These are phyloP conservation scores for Penaeus indicus DNA, from an alignment of 1,140 invertebrate genomes.

Conservation along the genomic window DNA sequence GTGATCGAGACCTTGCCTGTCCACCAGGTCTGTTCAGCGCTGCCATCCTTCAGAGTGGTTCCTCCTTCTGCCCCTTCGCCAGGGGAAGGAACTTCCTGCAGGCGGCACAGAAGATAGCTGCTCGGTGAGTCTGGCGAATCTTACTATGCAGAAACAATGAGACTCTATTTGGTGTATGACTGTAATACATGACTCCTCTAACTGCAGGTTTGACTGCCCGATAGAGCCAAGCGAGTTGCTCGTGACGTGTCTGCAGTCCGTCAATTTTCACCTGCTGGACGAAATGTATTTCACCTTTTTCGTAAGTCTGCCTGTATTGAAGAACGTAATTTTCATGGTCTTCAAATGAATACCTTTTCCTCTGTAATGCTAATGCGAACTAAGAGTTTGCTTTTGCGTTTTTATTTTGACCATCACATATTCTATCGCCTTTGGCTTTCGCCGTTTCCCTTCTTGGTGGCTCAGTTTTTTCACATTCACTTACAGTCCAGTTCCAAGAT, in stretches of 20 bases:
- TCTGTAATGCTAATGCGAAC: too few relatives aligned
- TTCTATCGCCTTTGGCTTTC: too few relatives aligned
- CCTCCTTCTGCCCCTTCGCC: slow-evolving; percentile 48
- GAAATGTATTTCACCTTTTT: not conserved
- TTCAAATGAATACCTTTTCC: too few relatives aligned
- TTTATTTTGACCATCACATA: too few relatives aligned
- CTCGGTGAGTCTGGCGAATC: slow-evolving; percentile 1
- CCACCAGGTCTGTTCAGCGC: slow-evolving; percentile 59
- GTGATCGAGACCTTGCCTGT: not conserved
- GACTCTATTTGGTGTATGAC: too few relatives aligned
- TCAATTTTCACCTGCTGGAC: slow-evolving; percentile 33
- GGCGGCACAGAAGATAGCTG: slow-evolving; percentile 57
- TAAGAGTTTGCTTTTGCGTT: too few relatives aligned
- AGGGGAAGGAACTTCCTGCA: slow-evolving; percentile 68
- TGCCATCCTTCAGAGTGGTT: slow-evolving; percentile 58
- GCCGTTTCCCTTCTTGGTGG: too few relatives aligned
- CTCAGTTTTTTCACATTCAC: too few relatives aligned
- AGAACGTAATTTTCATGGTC: too few relatives aligned
- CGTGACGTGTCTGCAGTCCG: slow-evolving; percentile 48
- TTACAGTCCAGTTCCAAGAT: too few relatives aligned
- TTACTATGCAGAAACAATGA: too few relatives aligned
- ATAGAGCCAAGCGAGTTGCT: slow-evolving; percentile 38
- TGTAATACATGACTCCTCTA: not conserved
- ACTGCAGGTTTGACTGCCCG: slow-evolving; percentile 52
- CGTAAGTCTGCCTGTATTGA: not conserved